phyloP scores from a whole-genome alignment of 2,888 invertebrate genomes.

The Acrocyrtus sp. region DNA sequence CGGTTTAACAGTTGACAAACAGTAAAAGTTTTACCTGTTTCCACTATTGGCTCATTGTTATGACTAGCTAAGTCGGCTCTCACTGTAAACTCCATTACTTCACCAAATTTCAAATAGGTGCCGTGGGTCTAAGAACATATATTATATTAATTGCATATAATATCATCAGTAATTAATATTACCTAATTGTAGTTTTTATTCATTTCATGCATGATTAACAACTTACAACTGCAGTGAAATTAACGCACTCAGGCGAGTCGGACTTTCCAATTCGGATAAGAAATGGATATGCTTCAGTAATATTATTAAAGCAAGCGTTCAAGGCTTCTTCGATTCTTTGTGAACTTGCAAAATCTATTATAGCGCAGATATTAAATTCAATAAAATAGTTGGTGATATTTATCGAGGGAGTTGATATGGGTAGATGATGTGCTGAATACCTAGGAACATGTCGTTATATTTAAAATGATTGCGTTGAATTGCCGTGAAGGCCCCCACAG shows the following conservation, averaged over 20 bases:
- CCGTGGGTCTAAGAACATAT: constrained; percentile 21
- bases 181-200: not conserved
- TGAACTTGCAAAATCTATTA: constrained; percentile 24
- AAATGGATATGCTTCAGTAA: constrained; percentile 35
- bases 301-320: constrained; percentile 23
- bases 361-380: too few relatives aligned
- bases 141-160: not conserved
- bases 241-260: too few relatives aligned
- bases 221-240: too few relatives aligned
- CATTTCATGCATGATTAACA: not conserved
- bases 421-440: too few relatives aligned
- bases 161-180: not conserved
- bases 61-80: constrained; percentile 7
- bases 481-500: constrained; percentile 26
- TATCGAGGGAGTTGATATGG: too few relatives aligned
- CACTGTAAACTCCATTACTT: constrained; percentile 10
- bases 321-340: constrained; percentile 41
- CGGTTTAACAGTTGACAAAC: too few relatives aligned
- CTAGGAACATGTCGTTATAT: constrained; percentile 22
- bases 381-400: too few relatives aligned
- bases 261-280: constrained; percentile 4
- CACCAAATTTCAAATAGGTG: constrained; percentile 21
- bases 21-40: constrained; percentile 27
- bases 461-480: constrained; percentile 30
- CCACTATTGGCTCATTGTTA: constrained; percentile 55